Percentiles rank a stretch among this genome's conserved stretches.
phyloP scores from a whole-genome alignment of 2,797 vertebrate genomes.

The Sebastes variabilis region DNA sequence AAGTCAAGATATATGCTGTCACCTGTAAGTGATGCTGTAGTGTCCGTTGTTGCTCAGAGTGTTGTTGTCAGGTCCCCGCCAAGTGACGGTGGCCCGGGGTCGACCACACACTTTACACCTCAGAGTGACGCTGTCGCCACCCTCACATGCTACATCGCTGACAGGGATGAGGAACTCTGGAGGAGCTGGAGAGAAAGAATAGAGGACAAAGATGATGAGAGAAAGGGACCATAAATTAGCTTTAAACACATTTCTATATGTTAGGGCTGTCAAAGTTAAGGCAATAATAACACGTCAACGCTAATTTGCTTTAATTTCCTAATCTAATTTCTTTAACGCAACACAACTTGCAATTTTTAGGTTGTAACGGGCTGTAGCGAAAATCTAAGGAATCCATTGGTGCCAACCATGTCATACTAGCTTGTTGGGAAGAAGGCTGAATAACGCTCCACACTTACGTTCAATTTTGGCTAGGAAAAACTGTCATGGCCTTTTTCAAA shows the following conservation, averaged over 20 bases:
- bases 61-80: conserved; percentile 94
- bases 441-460: too few relatives aligned
- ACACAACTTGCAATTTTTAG: too few relatives aligned
- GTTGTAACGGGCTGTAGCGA: fast-evolving
- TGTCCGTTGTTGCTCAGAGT: conserved; percentile 88
- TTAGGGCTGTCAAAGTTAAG: too few relatives aligned
- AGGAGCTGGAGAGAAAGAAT: conserved; percentile 81
- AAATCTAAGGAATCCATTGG: too few relatives aligned
- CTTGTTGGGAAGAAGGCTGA: too few relatives aligned
- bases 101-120: conserved; percentile 94
- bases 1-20: not conserved
- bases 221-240: not conserved
- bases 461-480: fast-evolving
- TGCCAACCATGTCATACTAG: too few relatives aligned
- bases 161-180: conserved; percentile 93
- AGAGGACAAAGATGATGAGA: not conserved
- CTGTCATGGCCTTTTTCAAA: too few relatives aligned
- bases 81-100: conserved; percentile 90
- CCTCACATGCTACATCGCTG: conserved; percentile 91
- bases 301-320: too few relatives aligned
- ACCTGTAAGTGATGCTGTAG: conserved; percentile 93
- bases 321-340: too few relatives aligned
- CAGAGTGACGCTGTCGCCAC: conserved; percentile 91
- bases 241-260: too few relatives aligned
- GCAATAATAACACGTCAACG: too few relatives aligned